Evolutionary conservation across 2,113 vertebrate species (phyloP), one percentile per base, ranked within the genome.

Genomic region (Nyctereutes procyonoides): DNA sequence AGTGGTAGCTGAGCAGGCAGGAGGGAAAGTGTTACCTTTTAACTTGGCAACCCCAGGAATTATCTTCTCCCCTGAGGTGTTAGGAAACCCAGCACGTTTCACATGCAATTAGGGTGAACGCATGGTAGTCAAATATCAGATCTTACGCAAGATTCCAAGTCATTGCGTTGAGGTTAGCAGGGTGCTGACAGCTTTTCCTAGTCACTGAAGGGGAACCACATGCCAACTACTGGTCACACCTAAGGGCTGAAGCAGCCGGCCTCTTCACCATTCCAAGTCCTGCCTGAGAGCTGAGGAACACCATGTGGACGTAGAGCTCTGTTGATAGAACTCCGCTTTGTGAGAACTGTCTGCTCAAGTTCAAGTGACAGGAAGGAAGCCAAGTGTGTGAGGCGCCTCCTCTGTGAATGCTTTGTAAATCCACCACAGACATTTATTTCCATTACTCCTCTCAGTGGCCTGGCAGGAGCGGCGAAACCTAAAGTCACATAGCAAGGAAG

Each of bases 321-420:
- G 19, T 3, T 24, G 32, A 17, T 15, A 5, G 20, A 28, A 28
- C 69, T 8, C 4, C 1, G 4, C 19, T 20, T n/a, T 38, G 20
- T 11, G 35, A n/a, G 79, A 60, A 8, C 63, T 3, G 6, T 11
- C 80, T 80, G 56, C 51, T 62, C 51, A 15, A 67, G 85, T 32
- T n/a, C 55, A 10, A 14, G 73, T 15, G 63, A 22, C 48, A 62
- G 28, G 15, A 11, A 65, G 53, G 82, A 53, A 20, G 48, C 69
- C 32, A 32, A 14, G 58, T 4, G 16, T 2, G 0, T 2, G 28
- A 28, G 56, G 69, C 16, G 16, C 35, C 17, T 32, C 14, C 43
- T 15, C 6, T 9, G n/a, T 0, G n/a, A 16, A 11, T 3, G 0
- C 32, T n/a, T 5, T 0, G 17, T 67, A 26, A 0, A 2, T 11